Evolutionary conservation across 2,797 vertebrate species (phyloP).

Genomic region (Siniperca undulata): DNA sequence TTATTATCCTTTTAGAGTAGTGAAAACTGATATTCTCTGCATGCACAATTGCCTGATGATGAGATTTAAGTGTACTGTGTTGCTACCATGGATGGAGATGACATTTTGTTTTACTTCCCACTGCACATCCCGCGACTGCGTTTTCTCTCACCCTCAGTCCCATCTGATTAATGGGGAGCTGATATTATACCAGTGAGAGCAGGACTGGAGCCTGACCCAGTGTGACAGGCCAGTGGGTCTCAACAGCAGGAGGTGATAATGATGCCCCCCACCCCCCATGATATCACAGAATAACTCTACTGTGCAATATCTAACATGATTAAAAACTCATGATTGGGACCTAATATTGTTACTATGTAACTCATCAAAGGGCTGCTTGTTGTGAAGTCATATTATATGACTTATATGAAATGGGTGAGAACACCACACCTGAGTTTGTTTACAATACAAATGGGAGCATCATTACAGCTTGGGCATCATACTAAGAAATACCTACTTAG

Average conservation of each 20-base stretch:
- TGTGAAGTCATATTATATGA: not conserved
- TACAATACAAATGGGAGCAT: conserved; percentile 3
- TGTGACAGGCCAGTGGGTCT: conserved; percentile 72
- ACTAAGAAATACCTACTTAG: conserved; percentile 16
- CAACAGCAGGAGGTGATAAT: conserved; percentile 73
- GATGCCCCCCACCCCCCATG: conserved; percentile 2
- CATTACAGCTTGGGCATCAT: conserved; percentile 27
- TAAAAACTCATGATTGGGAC: not conserved
- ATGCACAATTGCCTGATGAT: conserved; percentile 87
- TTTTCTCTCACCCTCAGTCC: conserved; percentile 73
- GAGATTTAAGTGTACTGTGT: conserved; percentile 54
- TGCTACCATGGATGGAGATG: conserved; percentile 64
- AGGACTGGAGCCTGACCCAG: conserved; percentile 55
- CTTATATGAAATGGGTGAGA: not conserved
- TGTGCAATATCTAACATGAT: not conserved
- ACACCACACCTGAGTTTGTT: not conserved
- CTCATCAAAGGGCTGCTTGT: not conserved
- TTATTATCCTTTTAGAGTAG: conserved; percentile 90
- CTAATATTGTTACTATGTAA: not conserved
- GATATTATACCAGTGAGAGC: conserved; percentile 74
- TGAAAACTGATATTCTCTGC: conserved; percentile 89
- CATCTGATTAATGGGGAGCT: conserved; percentile 86
- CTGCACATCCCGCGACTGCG: conserved; percentile 70
- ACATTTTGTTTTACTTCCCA: conserved; percentile 82
- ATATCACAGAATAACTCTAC: conserved; percentile 8